Base-by-base conservation (phyloP, 2,113 vertebrate species). In the Pterocles gutturalis region DNA sequence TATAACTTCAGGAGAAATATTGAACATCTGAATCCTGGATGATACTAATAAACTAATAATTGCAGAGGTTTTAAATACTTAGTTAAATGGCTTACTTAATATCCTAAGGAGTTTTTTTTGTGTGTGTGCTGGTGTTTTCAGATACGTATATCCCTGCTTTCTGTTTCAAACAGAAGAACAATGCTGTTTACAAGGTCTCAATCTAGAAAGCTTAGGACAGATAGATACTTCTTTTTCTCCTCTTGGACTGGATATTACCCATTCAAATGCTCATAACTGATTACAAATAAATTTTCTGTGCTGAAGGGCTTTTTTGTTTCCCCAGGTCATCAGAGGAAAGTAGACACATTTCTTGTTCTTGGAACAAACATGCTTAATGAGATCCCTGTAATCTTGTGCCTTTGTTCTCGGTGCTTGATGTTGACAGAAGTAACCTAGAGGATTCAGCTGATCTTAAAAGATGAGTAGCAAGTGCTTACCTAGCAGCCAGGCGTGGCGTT, bases 21-120 rank as follows among this genome's bases (percentile, higher is more conserved):
- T 98, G 98, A 98, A 98, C 98, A 98, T 97, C 98, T 98, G 97
- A 98, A 98, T 98, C 98, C 98, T 98, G 98, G 96, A 98, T 98
- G 96, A 98, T 98, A 98, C 98, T 98, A 98, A 98, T 98, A 98
- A 98, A 98, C 97, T 98, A 98, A 98, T 98, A 98, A 98, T 98
- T 98, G 97, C 98, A 98, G 98, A 98, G 98, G 98, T 98, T 98
- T 98, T 98, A 98, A 98, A 98, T 97, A 98, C 89, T 96, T 98
- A 98, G 98, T 98, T 98, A 98, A 98, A 83, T 96, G 97, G 60
- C 94, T 98, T 85, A 79, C 89, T 97, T 91, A 48, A 94, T 96
- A 85, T 87, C 64, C 62, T 51, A n/a, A 95, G 48, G 67, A 45
- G 1, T 12, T 33, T 7, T 5, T 54, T 48, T 58, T 28, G 51